These are phyloP conservation scores for Staurois parvus DNA, from an alignment of 2,797 vertebrate genomes.

Conservation along the genomic window DNA sequence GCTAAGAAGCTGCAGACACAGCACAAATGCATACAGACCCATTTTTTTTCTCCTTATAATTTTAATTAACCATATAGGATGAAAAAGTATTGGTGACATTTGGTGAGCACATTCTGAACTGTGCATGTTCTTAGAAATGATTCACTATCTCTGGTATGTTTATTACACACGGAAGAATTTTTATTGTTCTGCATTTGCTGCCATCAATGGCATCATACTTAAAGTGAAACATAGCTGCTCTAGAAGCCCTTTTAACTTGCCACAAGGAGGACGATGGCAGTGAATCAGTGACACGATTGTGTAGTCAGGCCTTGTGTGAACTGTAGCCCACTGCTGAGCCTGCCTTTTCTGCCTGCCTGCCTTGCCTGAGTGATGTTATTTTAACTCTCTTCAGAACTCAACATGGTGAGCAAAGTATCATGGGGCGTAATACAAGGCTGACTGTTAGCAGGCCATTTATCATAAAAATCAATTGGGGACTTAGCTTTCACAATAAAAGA, in stretches of 20 bases:
- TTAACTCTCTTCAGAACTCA: background rate
- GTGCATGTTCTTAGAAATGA: constrained; percentile 28
- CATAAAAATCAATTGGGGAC: background rate
- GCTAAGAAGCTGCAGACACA: no score
- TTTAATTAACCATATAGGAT: no score
- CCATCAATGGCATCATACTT: constrained; percentile 24
- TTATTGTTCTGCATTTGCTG: constrained; percentile 46
- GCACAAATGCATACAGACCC: no score
- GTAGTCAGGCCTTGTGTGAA: background rate
- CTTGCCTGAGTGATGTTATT: background rate
- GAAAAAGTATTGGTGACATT: background rate
- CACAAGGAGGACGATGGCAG: constrained; percentile 17
- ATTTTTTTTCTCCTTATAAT: no score
- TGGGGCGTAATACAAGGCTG: background rate
- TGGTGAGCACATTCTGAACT: background rate
- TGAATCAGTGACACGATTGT: background rate
- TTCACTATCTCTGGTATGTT: constrained; percentile 52
- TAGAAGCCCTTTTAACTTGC: constrained; percentile 7
- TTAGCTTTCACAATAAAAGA: background rate
- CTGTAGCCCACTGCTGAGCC: constrained; percentile 1
- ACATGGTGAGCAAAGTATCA: background rate
- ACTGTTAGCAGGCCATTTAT: background rate
- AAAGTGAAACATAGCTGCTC: background rate
- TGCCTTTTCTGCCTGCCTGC: no score
- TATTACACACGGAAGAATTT: constrained; percentile 45